Conservation (phyloP, 2,888 invertebrate genomes). For the Fissipunctia ypsillon region DNA sequence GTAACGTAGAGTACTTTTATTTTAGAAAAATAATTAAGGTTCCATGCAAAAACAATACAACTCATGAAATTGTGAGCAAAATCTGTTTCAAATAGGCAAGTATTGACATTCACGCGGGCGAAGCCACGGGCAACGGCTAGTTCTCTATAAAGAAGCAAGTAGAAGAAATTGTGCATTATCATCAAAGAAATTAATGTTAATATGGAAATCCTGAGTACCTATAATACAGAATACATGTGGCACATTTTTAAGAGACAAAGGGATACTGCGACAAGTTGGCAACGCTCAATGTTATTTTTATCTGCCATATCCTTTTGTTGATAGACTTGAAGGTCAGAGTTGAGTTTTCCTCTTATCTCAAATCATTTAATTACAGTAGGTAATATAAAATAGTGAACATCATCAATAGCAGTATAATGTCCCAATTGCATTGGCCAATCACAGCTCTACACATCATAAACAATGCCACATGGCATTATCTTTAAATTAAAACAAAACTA, state of each 20-base stretch:
- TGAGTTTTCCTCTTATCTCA: slow-evolving; percentile 30
- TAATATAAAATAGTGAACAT: background rate
- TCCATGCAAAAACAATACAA: no score
- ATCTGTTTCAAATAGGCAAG: no score
- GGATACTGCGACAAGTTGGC: slow-evolving; percentile 8
- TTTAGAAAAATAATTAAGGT: no score
- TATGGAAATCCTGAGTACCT: background rate
- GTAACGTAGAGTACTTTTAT: no score
- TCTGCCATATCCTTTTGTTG: slow-evolving; percentile 32
- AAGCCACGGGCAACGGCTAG: no score
- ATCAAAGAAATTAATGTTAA: background rate
- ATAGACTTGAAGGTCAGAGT: slow-evolving; percentile 24
- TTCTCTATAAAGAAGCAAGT: background rate
- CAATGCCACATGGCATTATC: slow-evolving; percentile 29
- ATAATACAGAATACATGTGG: background rate
- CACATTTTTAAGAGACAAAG: slow-evolving; percentile 24
- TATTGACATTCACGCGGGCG: no score
- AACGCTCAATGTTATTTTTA: slow-evolving; percentile 23
- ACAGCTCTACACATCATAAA: slow-evolving; percentile 45
- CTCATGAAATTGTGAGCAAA: no score
- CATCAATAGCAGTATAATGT: background rate
- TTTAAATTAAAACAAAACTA: background rate
- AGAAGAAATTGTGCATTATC: background rate
- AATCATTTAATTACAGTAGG: slow-evolving; percentile 6
- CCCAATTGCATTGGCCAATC: slow-evolving; percentile 39